Base-by-base conservation (phyloP, 1,140 invertebrate genomes). In the Heliothis virescens region DNA sequence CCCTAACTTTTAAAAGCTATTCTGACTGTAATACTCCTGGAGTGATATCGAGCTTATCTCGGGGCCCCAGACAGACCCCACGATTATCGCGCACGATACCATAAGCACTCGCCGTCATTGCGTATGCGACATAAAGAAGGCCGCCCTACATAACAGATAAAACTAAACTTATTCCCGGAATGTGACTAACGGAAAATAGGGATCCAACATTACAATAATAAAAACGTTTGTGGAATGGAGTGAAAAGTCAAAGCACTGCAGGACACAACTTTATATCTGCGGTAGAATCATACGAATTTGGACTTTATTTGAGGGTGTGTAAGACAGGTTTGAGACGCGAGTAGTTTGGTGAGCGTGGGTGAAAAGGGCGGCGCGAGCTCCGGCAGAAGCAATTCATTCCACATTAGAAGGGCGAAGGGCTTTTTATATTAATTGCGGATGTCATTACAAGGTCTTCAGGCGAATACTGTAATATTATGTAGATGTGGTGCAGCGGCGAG, bases 371-470 rank as follows among this genome's bases (percentile, higher is more conserved):
- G 50, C 34, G 16, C 48, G n/a, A 50, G 26, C 18, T 53, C 57
- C 59, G 57, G 76, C 41, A 67, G 65, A 69, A 55, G 77, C 77
- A 72, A 79, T 79, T 79, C 77, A 59, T 79, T 79, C 77, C 67
- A 79, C 77, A 79, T 79, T 79, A 79, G 77, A 72, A 71, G 67
- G 77, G 55, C 67, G 47, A 79, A 79, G 72, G 77, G 76, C 77
- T 83, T 82, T 83, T 83, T 81, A 81, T 83, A 83, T 81, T 83
- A 83, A 83, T 83, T 83, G 82, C 82, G 53, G 47, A 55, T 57
- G 82, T 74, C 78, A 82, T 82, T 78, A 79, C 79, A 79, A 83
- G 79, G 78, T 78, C 79, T 73, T 50, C 48, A 60, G 13, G 5
- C 12, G 62, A 26, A 26, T 29, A 34, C 63, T 47, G 26, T 53